A percentile compares a stretch with the other conserved stretches of the same genome.
Evolutionary conservation across 2,797 vertebrate species (phyloP).

Genomic region (Meda fulgida): DNA sequence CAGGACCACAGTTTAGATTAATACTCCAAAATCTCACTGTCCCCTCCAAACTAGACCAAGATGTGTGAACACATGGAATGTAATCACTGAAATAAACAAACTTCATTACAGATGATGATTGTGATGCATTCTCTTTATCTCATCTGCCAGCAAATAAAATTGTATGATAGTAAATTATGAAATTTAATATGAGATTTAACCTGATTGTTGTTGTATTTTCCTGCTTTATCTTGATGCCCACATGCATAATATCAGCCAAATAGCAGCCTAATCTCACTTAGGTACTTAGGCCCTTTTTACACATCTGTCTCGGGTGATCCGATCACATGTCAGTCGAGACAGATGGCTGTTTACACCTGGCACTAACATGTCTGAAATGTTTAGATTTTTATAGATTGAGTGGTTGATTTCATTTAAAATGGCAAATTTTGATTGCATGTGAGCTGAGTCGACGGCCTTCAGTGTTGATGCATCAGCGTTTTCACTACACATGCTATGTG

Average conservation of each 20-base stretch:
- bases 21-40: not conserved
- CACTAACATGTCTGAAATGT: constrained; percentile 7
- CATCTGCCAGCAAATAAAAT: not conserved
- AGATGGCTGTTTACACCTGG: constrained; percentile 25
- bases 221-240: not conserved
- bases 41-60: not conserved
- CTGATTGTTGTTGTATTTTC: not conserved
- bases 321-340: constrained; percentile 6
- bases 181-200: not conserved
- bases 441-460: not conserved
- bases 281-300: not conserved
- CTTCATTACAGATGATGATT: not conserved
- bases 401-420: constrained; percentile 24
- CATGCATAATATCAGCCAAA: not conserved
- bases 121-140: not conserved
- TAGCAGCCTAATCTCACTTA: constrained; percentile 24
- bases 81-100: constrained; percentile 18
- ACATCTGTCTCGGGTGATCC: not conserved
- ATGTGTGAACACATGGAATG: not conserved
- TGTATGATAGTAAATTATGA: not conserved
- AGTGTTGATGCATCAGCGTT: constrained; percentile 13
- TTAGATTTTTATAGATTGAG: constrained; percentile 1
- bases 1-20: not conserved
- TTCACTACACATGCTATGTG: not conserved
- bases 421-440: constrained; percentile 9